Evolutionary conservation across 2,113 vertebrate species (phyloP).

Genomic region (Meleagris gallopavo): DNA sequence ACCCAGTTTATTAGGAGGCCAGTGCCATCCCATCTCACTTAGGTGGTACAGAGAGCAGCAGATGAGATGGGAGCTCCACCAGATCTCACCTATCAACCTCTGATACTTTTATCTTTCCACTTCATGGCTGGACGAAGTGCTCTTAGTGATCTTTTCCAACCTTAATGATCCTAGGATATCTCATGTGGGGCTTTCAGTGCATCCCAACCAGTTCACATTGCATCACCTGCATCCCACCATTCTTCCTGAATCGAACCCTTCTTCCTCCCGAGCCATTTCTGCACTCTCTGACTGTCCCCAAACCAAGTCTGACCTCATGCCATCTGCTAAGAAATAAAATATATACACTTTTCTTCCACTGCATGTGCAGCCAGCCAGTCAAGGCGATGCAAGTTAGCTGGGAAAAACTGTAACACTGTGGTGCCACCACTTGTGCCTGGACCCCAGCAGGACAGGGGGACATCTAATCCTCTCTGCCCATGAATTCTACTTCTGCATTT

Average conservation of each 20-base stretch:
- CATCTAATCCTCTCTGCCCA: background rate
- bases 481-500: background rate
- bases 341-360: background rate
- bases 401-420: background rate
- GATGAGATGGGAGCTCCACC: background rate
- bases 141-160: too few species aligned
- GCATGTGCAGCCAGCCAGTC: accelerated
- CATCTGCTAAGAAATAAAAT: background rate
- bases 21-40: accelerated
- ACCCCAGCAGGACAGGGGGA: background rate
- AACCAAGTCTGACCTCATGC: background rate
- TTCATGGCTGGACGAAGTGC: too few species aligned
- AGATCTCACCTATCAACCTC: background rate
- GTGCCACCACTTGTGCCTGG: background rate
- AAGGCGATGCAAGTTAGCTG: background rate
- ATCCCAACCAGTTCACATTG: background rate
- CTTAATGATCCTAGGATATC: too few species aligned
- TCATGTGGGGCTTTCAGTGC: too few species aligned
- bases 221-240: background rate
- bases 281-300: background rate
- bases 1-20: accelerated
- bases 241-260: background rate
- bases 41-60: background rate
- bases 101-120: background rate
- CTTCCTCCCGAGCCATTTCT: background rate